phyloP scores from a whole-genome alignment of 2,797 vertebrate genomes.

The Xiphophorus birchmanni region DNA sequence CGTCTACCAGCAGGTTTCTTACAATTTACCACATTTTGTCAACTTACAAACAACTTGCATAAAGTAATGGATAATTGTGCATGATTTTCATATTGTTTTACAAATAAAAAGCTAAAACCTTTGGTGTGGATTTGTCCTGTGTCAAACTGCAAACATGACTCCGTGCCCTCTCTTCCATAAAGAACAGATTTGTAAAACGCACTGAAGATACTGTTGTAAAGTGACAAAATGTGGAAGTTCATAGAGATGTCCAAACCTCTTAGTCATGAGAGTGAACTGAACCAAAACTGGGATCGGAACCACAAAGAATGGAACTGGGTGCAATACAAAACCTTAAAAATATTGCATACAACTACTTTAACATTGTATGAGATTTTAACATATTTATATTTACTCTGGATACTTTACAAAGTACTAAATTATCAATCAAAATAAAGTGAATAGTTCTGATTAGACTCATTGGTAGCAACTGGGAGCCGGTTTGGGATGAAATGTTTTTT shows the following conservation, averaged over 20 bases:
- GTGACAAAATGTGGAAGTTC: background rate
- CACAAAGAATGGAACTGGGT: background rate
- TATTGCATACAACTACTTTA: background rate
- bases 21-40: background rate
- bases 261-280: background rate
- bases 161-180: background rate
- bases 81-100: background rate
- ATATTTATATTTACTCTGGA: background rate
- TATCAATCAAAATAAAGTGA: background rate
- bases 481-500: background rate
- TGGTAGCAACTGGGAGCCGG: background rate
- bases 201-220: background rate
- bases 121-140: background rate
- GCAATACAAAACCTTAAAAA: background rate
- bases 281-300: background rate
- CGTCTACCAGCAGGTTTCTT: too few species aligned
- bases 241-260: background rate
- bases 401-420: background rate
- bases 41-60: background rate
- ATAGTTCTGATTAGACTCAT: background rate
- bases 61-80: background rate
- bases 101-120: background rate
- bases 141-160: background rate
- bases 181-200: background rate
- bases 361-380: background rate